phyloP scores from a whole-genome alignment of 2,113 vertebrate genomes.

The Psammodynastes pulverulentus region DNA sequence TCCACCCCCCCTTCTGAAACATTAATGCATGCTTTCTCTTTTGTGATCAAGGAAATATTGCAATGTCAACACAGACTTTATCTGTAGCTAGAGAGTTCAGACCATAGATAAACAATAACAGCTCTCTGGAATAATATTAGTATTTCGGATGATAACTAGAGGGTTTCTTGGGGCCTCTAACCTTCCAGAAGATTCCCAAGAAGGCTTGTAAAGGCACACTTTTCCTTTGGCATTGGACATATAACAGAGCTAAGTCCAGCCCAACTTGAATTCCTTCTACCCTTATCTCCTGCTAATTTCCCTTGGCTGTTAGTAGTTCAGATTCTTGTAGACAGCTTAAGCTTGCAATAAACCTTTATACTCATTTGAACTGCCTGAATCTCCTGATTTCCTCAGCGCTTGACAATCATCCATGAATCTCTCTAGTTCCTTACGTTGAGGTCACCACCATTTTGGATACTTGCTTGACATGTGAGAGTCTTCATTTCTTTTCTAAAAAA shows the following conservation, averaged over 20 bases:
- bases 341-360: too few species aligned
- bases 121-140: neutral
- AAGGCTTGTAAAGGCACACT: neutral
- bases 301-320: too few species aligned
- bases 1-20: neutral
- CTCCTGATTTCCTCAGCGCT: too few species aligned
- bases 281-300: too few species aligned
- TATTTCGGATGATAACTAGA: neutral
- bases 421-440: neutral
- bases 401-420: neutral
- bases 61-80: neutral
- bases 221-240: neutral
- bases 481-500: neutral
- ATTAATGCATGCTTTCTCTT: neutral
- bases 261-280: too few species aligned
- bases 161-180: neutral
- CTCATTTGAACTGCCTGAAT: too few species aligned
- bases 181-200: neutral
- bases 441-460: neutral
- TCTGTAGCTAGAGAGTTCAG: conserved; percentile 3
- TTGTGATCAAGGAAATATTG: conserved; percentile 14
- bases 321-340: too few species aligned
- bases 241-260: too few species aligned
- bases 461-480: neutral
- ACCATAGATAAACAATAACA: neutral